Percentiles rank a stretch among this genome's conserved stretches.
Evolutionary conservation across 2,888 invertebrate genomes (phyloP).

Genomic region (Escarpia spicata): DNA sequence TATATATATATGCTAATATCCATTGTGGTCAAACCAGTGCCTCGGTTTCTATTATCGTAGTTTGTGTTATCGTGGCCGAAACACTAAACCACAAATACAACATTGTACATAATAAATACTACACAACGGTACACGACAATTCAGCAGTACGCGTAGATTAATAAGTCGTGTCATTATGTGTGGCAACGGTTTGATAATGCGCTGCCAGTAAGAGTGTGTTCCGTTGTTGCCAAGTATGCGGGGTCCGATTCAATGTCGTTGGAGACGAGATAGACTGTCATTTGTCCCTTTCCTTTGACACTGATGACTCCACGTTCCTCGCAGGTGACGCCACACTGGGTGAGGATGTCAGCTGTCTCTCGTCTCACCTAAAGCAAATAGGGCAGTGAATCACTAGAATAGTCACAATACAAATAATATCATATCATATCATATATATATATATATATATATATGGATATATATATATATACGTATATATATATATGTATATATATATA

Average conservation of each 20-base stretch:
- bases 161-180: neutral
- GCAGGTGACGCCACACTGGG: conserved; percentile 83
- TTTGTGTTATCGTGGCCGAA: neutral
- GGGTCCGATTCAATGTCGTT: neutral
- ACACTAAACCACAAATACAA: neutral
- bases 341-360: conserved; percentile 81
- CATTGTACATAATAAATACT: neutral
- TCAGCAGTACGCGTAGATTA: neutral
- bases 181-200: neutral
- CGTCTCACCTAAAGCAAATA: conserved; percentile 74
- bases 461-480: no score
- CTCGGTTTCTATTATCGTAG: neutral
- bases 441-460: no score
- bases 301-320: conserved; percentile 89
- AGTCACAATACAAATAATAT: no score
- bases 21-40: neutral
- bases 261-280: conserved; percentile 80
- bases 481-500: no score
- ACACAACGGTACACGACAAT: neutral
- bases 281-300: conserved; percentile 89
- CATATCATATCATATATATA: no score
- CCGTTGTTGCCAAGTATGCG: neutral
- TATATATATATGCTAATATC: neutral
- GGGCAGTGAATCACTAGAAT: neutral
- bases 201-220: neutral